Percentiles rank a stretch among this genome's conserved stretches.
phyloP scores from a whole-genome alignment of 2,797 vertebrate genomes.

The Catamblyrhynchus diadema region DNA sequence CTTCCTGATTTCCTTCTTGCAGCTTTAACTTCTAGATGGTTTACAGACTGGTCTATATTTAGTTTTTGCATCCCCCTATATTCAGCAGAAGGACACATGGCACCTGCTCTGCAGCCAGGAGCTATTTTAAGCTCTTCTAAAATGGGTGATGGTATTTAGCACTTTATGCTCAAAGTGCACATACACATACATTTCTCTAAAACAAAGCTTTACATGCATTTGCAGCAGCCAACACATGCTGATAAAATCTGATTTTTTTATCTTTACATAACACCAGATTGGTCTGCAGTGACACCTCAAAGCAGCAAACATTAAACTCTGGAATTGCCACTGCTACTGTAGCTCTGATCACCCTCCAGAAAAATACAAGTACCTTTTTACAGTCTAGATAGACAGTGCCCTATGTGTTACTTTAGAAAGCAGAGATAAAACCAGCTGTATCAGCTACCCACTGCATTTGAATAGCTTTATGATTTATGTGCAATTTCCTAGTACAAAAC shows the following conservation, averaged over 20 bases:
- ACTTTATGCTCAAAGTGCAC: slow-evolving; percentile 50
- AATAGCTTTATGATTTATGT: not conserved
- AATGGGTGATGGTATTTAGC: slow-evolving; percentile 82
- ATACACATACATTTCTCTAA: not conserved
- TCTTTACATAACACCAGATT: not conserved
- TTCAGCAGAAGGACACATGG: slow-evolving; percentile 81
- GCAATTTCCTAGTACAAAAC: not conserved
- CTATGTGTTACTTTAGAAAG: slow-evolving; percentile 20
- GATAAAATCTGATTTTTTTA: not conserved
- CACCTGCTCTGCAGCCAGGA: slow-evolving; percentile 88
- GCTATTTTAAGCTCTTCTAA: slow-evolving; percentile 92
- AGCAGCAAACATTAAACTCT: not conserved
- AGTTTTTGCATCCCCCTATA: slow-evolving; percentile 49
- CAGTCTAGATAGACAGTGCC: not conserved
- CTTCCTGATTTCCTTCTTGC: slow-evolving; percentile 1
- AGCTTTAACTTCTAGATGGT: slow-evolving; percentile 8
- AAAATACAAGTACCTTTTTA: not conserved
- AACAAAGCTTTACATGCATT: not conserved
- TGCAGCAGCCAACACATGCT: not conserved
- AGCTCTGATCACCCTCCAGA: not conserved
- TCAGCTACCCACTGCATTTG: not conserved
- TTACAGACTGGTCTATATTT: slow-evolving; percentile 70
- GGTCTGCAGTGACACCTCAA: not conserved
- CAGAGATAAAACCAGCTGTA: not conserved
- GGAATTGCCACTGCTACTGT: not conserved